A percentile compares a stretch with the other conserved stretches of the same genome.
Evolutionary conservation across 2,113 vertebrate species (phyloP).

Genomic region (Ovis canadensis): DNA sequence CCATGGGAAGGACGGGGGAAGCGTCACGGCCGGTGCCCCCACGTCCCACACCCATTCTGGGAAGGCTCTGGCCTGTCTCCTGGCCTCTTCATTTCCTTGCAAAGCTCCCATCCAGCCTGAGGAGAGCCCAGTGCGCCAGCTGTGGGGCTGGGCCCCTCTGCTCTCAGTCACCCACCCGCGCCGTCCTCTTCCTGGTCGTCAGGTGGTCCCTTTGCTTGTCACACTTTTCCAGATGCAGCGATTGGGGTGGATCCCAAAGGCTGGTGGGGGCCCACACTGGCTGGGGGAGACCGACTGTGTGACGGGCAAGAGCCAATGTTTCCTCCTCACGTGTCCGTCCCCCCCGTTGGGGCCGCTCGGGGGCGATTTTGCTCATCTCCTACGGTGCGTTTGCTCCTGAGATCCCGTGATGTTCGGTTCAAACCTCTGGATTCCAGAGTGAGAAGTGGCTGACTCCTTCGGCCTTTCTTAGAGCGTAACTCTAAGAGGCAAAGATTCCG

Average conservation of each 20-base stretch:
- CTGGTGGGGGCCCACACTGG: neutral
- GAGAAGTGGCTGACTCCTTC: neutral
- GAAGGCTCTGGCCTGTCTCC: neutral
- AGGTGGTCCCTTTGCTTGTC: neutral
- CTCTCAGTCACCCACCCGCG: fast-evolving
- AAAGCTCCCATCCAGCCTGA: neutral
- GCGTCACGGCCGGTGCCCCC: fast-evolving
- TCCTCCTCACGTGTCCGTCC: neutral
- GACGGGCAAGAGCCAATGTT: neutral
- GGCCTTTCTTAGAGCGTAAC: neutral
- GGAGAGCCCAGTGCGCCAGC: neutral
- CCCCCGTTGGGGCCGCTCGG: neutral
- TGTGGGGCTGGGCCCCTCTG: neutral
- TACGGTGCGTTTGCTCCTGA: neutral
- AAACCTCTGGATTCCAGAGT: neutral
- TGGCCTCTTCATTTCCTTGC: neutral
- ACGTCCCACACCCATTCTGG: neutral
- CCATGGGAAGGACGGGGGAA: neutral
- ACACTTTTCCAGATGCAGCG: neutral
- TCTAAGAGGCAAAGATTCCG: neutral
- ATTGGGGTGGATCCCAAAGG: neutral
- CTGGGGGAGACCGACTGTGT: neutral
- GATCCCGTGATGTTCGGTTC: neutral
- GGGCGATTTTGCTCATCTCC: neutral
- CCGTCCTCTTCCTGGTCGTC: neutral